These are phyloP conservation scores for Drosophila pachea DNA, from an alignment of 1,140 invertebrate species.

Conservation along the genomic window DNA sequence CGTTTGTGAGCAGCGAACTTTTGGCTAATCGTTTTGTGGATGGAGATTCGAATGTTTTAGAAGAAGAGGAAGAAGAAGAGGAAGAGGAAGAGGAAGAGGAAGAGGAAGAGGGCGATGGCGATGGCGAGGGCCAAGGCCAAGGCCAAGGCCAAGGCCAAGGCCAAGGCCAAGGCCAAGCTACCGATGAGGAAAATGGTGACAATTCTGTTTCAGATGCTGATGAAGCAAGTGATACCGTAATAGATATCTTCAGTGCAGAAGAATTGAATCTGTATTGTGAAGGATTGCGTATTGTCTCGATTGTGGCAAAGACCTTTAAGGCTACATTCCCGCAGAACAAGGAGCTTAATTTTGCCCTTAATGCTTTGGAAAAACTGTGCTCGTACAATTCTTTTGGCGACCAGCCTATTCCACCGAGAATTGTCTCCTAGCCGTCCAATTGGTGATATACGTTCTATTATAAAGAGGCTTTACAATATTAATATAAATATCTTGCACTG, in stretches of 20 bases:
- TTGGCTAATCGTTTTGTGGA: not conserved
- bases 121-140: slow-evolving; percentile 18
- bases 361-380: slow-evolving; percentile 4
- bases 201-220: too few relatives aligned
- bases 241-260: slow-evolving; percentile 62
- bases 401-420: not conserved
- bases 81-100: slow-evolving; percentile 28
- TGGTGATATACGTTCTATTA: too few relatives aligned
- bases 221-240: too few relatives aligned
- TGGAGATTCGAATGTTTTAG: not conserved
- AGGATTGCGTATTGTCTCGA: slow-evolving; percentile 34
- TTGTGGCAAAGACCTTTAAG: slow-evolving; percentile 3
- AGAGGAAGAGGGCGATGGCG: not conserved
- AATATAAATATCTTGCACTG: slow-evolving; percentile 1
- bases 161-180: slow-evolving; percentile 27
- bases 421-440: not conserved
- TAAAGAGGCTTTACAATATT: slow-evolving; percentile 6
- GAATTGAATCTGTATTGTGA: slow-evolving; percentile 70
- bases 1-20: slow-evolving; percentile 19
- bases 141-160: not conserved
- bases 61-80: not conserved
- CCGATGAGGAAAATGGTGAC: too few relatives aligned
- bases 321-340: not conserved
- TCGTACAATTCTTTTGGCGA: not conserved
- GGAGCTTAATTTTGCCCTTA: slow-evolving; percentile 5